phyloP scores from a whole-genome alignment of 2,888 invertebrate genomes.

The Apamea epomidion region DNA sequence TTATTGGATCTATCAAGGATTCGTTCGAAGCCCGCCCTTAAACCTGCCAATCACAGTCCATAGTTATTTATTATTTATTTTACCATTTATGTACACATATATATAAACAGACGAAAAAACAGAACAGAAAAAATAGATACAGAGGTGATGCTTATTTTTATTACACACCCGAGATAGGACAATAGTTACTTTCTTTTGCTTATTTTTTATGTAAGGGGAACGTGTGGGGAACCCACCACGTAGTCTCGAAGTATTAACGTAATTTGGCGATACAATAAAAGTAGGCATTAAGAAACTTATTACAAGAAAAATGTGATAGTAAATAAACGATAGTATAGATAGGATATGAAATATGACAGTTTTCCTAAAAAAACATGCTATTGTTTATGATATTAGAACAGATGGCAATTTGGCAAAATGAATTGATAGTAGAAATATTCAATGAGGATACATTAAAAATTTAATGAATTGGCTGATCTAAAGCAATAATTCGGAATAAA shows the following conservation, averaged over 20 bases:
- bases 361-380: slow-evolving; percentile 41
- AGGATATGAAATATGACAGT: slow-evolving; percentile 57
- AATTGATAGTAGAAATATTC: slow-evolving; percentile 3
- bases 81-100: too few relatives aligned
- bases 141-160: too few relatives aligned
- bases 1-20: slow-evolving; percentile 27
- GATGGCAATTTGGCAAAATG: slow-evolving; percentile 32
- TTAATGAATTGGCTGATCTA: slow-evolving; percentile 24
- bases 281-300: slow-evolving; percentile 62
- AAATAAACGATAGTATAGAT: slow-evolving; percentile 61
- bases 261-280: slow-evolving; percentile 62
- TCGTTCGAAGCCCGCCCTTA: slow-evolving; percentile 13
- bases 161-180: too few relatives aligned
- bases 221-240: slow-evolving; percentile 16
- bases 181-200: slow-evolving; percentile 29
- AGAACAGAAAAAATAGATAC: too few relatives aligned
- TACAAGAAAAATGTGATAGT: slow-evolving; percentile 68
- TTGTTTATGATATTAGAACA: slow-evolving; percentile 37
- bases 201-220: slow-evolving; percentile 25
- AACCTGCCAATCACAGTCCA: slow-evolving; percentile 31
- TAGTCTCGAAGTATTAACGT: slow-evolving; percentile 58
- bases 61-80: neutral
- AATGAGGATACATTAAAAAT: slow-evolving; percentile 5
- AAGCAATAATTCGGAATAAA: slow-evolving; percentile 40
- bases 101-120: too few relatives aligned